Base-by-base conservation (phyloP, 2,797 vertebrate species). In the Mormyrus hasselquistii region DNA sequence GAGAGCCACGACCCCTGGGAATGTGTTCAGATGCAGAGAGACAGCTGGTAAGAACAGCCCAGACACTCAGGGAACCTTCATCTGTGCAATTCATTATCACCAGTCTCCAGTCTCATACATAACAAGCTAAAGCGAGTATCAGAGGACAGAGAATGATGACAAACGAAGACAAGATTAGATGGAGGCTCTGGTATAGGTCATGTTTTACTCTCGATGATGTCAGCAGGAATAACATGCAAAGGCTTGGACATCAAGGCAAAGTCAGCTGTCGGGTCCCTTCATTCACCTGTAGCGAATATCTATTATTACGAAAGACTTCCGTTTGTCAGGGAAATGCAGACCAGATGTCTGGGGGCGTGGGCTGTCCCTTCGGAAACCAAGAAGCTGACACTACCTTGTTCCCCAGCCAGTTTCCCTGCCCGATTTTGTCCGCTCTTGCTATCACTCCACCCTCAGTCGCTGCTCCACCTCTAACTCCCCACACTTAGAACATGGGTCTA, bases 1-100 rank as follows among this genome's bases (percentile, higher is more conserved):
- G 5, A 92, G 87, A 4, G 91, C 90, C 0, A 93, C 2, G 10
- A 41, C 85, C 29, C 85, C 85, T 86, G 10, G 93, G 92, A 4
- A 92, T 88, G 25, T 90, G 90, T 1, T 87, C 92, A 89, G 69
- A 34, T 52, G 90, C 85, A 47, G 7, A 22, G 69, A 89, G 47
- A 83, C 79, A 47, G 47, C 79, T 49, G 22, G 2, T 44, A 22
- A 84, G 19, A 84, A 5, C 47, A 22, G n/a, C 82, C 38, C 19
- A 29, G 19, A 79, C n/a, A 47, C 41, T 79, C 73, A 79, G 73
- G 47, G 14, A 79, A 9, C 34, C 2, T 44, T 44, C 38, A 41
- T 19, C 73, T n/a, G 34, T 79, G 73, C 16, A 16, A 79, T 2
- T 79, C 69, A 41, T 7, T 41, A 79, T 79, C 38, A 44, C 65